phyloP scores from a whole-genome alignment of 2,113 vertebrate genomes.

The Tringa solitaria region DNA sequence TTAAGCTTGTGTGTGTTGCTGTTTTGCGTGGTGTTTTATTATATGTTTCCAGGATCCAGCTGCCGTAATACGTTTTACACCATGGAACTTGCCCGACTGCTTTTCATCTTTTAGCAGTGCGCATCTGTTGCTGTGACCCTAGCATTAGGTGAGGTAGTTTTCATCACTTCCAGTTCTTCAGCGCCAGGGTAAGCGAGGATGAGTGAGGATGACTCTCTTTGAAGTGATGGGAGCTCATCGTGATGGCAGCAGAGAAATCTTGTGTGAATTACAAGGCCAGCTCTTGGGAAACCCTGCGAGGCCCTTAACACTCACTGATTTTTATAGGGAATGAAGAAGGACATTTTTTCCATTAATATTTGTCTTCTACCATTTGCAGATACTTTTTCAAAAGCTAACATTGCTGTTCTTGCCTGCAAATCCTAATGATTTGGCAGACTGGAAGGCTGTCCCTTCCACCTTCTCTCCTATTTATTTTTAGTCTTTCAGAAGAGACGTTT shows the following conservation, averaged over 20 bases:
- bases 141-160: background rate
- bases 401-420: background rate
- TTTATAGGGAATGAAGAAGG: background rate
- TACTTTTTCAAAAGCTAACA: background rate
- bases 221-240: background rate
- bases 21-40: background rate
- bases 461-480: background rate
- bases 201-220: background rate
- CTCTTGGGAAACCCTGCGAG: background rate
- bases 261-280: background rate
- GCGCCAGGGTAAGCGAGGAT: background rate
- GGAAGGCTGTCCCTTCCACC: background rate
- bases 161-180: background rate
- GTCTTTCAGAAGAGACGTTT: background rate
- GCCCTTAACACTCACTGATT: background rate
- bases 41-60: background rate
- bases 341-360: background rate
- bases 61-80: background rate
- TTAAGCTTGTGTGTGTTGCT: background rate
- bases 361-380: background rate
- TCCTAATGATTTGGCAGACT: background rate
- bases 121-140: background rate
- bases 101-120: background rate
- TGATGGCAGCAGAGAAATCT: background rate
- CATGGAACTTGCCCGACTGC: background rate